Evolutionary conservation across 2,113 vertebrate genomes (phyloP).

Genomic region (Colistium nudipinnis): DNA sequence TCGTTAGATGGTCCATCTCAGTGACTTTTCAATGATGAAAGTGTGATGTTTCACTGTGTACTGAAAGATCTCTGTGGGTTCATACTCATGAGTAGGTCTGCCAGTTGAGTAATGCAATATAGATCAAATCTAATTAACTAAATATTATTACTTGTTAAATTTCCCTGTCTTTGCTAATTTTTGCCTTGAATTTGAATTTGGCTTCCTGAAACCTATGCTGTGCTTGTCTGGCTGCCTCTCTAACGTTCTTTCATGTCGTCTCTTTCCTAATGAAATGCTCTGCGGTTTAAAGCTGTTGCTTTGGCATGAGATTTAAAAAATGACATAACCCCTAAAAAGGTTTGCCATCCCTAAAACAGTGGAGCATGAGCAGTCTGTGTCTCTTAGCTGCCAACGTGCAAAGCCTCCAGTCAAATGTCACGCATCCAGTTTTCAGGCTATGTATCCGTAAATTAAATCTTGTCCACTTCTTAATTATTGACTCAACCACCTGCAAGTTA

Average conservation of each 20-base stretch:
- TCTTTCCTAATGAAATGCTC: slow-evolving; percentile 5
- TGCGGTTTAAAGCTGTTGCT: slow-evolving; percentile 20
- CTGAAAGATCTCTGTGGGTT: background rate
- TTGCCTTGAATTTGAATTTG: background rate
- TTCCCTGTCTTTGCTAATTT: background rate
- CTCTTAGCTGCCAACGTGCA: background rate
- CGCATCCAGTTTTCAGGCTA: background rate
- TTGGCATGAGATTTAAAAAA: background rate
- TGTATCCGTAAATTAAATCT: slow-evolving; percentile 5
- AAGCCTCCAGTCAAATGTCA: background rate
- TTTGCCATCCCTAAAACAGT: slow-evolving; percentile 5
- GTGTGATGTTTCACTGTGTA: background rate
- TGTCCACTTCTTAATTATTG: background rate
- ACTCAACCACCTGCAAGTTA: background rate
- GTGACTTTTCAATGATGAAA: too few species aligned
- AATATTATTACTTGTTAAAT: slow-evolving; percentile 7
- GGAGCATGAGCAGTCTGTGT: background rate
- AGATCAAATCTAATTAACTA: slow-evolving; percentile 1
- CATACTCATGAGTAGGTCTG: background rate
- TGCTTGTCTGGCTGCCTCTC: background rate
- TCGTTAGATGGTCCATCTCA: too few species aligned
- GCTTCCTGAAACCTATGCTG: background rate
- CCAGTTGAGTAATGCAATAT: background rate
- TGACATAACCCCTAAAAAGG: background rate
- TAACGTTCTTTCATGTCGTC: background rate